phyloP scores from a whole-genome alignment of 2,888 invertebrate genomes.

The Adela reaumurella region DNA sequence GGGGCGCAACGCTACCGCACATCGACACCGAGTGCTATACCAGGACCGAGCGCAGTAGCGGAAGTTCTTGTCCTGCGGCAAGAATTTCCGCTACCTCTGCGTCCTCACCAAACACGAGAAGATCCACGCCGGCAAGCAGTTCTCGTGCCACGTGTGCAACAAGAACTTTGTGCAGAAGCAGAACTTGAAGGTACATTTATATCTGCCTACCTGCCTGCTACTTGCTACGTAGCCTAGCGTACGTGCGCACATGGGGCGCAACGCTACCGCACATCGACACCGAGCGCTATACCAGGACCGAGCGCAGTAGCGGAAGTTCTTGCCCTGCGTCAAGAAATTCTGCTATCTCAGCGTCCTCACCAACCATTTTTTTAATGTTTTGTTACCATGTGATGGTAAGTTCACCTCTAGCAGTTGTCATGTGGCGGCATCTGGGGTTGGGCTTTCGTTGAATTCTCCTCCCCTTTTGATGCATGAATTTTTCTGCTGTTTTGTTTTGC shows the following conservation, averaged over 20 bases:
- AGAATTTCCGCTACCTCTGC: conserved; percentile 40
- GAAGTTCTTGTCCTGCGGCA: conserved; percentile 44
- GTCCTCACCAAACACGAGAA: conserved; percentile 68
- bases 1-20: too few relatives aligned
- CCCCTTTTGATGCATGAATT: too few relatives aligned
- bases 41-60: too few relatives aligned
- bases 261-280: conserved; percentile 28
- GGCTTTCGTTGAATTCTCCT: too few relatives aligned
- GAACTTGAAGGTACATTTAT: conserved; percentile 35
- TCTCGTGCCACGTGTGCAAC: conserved; percentile 67
- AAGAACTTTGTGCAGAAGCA: conserved; percentile 46
- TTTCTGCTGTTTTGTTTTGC: too few relatives aligned
- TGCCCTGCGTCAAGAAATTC: conserved; percentile 38
- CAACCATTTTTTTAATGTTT: too few relatives aligned
- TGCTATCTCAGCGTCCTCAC: conserved; percentile 57
- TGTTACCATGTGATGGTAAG: too few relatives aligned
- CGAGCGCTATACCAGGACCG: conserved; percentile 15
- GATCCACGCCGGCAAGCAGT: conserved; percentile 68
- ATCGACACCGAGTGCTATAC: conserved; percentile 18
- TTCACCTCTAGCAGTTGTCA: too few relatives aligned
- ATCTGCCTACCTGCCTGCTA: too few relatives aligned
- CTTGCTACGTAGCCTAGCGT: conserved; percentile 19
- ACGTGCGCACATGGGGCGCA: too few relatives aligned
- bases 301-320: too few relatives aligned
- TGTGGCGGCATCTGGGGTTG: too few relatives aligned